Conservation (phyloP, 2,113 vertebrate genomes). For the Corythaixoides concolor region DNA sequence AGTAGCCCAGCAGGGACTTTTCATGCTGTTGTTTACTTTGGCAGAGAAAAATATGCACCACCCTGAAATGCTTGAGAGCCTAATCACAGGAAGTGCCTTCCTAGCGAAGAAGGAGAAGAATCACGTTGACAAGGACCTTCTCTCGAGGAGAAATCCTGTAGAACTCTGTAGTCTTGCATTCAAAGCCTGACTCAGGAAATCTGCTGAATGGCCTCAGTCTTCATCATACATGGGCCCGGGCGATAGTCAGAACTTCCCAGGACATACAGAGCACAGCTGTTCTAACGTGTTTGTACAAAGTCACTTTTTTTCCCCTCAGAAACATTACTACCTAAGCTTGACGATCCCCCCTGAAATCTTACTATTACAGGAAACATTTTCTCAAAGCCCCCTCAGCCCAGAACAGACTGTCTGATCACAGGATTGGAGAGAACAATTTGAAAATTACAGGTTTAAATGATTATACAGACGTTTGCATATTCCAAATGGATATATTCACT, state of each 20-base stretch:
- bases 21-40: conserved; percentile 11
- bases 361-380: not conserved
- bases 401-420: not conserved
- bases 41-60: not conserved
- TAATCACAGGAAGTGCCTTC: conserved; percentile 21
- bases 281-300: not conserved
- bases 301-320: not conserved
- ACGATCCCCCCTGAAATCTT: not conserved
- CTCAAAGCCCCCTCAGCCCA: not conserved
- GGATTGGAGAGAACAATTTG: not conserved
- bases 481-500: not conserved
- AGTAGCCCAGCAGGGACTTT: not conserved
- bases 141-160: not conserved
- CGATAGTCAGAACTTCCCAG: not conserved
- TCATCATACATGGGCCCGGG: not conserved
- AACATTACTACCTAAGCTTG: not conserved
- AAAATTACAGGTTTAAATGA: not conserved
- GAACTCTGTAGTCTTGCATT: not conserved
- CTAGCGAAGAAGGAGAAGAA: not conserved
- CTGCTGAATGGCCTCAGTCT: not conserved
- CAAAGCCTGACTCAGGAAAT: not conserved
- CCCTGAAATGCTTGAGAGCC: conserved; percentile 45
- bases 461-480: not conserved
- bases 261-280: not conserved
- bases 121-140: not conserved